Percentiles rank a stretch among this genome's conserved stretches.
Evolutionary conservation across 2,113 vertebrate species (phyloP).

Genomic region (Protobothrops mucrosquamatus): DNA sequence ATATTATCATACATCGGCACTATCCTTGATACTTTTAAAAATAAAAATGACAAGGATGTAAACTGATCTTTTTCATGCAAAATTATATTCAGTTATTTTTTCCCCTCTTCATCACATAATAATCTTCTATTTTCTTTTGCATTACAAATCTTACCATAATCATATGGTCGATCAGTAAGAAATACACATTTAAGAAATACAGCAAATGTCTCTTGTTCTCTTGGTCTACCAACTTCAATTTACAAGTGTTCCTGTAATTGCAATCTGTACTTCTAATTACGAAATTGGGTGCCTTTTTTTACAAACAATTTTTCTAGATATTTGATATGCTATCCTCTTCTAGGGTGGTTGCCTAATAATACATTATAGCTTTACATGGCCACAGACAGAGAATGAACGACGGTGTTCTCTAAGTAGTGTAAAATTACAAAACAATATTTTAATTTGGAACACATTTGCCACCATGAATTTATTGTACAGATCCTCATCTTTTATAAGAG

Average conservation of each 20-base stretch:
- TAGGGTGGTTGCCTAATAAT: background rate
- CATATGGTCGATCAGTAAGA: background rate
- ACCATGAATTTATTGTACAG: background rate
- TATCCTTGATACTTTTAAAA: background rate
- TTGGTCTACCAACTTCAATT: background rate
- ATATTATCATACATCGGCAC: background rate
- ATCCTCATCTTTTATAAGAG: background rate
- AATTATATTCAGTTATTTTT: background rate
- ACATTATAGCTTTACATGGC: background rate
- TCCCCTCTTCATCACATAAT: background rate
- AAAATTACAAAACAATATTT: background rate
- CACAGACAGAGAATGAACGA: slow-evolving; percentile 3
- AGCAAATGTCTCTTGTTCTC: background rate
- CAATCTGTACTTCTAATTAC: background rate
- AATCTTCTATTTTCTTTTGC: background rate
- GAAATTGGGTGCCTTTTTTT: background rate
- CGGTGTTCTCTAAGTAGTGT: background rate
- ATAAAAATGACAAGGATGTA: background rate
- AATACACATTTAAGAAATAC: background rate
- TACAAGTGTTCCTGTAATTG: background rate
- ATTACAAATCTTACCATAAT: background rate
- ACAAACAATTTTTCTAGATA: background rate
- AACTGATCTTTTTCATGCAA: background rate
- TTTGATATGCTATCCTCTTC: background rate
- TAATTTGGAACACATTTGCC: too few relatives aligned